A percentile compares a stretch with the other conserved stretches of the same genome.
These are phyloP conservation scores for Amniataba percoides DNA, from an alignment of 2,797 vertebrate genomes.

Conservation along the genomic window DNA sequence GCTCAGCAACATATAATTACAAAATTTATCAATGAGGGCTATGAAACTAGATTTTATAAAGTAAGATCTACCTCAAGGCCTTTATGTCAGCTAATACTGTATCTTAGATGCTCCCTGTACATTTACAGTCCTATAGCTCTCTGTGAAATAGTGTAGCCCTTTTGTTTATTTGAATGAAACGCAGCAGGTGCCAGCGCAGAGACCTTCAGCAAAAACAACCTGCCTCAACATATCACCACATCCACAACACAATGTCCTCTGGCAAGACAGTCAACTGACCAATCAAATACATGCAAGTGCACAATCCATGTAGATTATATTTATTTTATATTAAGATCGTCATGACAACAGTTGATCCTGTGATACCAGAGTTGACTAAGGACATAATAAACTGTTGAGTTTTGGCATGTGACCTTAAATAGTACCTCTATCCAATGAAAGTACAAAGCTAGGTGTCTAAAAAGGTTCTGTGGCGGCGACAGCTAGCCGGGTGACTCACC, in stretches of 20 bases:
- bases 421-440: not conserved
- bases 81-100: not conserved
- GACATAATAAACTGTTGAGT: not conserved
- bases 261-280: not conserved
- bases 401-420: not conserved
- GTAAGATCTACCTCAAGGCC: not conserved
- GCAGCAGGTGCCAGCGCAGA: too few relatives aligned
- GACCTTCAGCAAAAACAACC: not conserved
- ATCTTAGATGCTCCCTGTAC: too few relatives aligned
- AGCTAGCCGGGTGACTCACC: slow-evolving; percentile 62
- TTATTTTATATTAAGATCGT: too few relatives aligned
- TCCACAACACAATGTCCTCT: not conserved
- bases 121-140: too few relatives aligned
- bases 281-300: not conserved
- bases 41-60: not conserved
- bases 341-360: not conserved
- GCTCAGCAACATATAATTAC: not conserved
- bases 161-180: too few relatives aligned
- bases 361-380: not conserved
- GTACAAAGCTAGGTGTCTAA: slow-evolving; percentile 1
- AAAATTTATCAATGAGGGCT: not conserved
- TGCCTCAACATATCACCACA: not conserved
- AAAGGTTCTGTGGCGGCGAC: slow-evolving; percentile 56
- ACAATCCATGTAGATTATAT: not conserved
- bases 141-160: too few relatives aligned